Conservation (phyloP, 2,888 invertebrate species). For the Drosophila prostipennis region DNA sequence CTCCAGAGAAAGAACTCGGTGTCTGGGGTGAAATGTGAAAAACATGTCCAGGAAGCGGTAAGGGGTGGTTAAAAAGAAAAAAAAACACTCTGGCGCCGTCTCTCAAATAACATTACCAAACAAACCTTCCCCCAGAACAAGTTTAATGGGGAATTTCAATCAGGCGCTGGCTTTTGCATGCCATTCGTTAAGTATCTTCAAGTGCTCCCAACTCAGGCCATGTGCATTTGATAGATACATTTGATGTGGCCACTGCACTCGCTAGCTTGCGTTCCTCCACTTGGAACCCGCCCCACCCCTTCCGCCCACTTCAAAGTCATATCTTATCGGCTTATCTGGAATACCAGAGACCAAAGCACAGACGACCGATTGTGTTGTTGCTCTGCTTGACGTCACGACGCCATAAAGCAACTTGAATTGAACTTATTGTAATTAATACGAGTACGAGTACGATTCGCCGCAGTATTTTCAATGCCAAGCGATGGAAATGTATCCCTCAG, state of each 20-base stretch:
- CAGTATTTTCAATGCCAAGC: conserved; percentile 40
- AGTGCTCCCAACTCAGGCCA: conserved; percentile 44
- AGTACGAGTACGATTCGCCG: conserved; percentile 28
- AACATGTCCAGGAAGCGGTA: neutral
- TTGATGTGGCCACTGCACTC: conserved; percentile 43
- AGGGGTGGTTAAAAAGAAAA: conserved; percentile 17
- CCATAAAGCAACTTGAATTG: conserved; percentile 65
- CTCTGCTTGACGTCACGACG: conserved; percentile 14
- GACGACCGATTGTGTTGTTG: conserved; percentile 47
- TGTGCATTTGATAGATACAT: conserved; percentile 43
- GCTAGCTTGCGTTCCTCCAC: conserved; percentile 34
- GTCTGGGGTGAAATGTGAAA: conserved; percentile 5
- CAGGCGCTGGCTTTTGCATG: conserved; percentile 40
- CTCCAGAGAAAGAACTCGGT: conserved; percentile 21
- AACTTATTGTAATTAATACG: conserved; percentile 73
- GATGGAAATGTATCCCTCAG: conserved; percentile 53
- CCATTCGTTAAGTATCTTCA: conserved; percentile 48
- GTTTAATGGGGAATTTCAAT: conserved; percentile 50
- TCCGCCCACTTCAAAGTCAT: conserved; percentile 28
- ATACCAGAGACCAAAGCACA: conserved; percentile 55
- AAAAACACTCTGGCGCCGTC: conserved; percentile 68
- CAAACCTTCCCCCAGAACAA: conserved; percentile 6
- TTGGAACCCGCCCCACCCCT: neutral
- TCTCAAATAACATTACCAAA: conserved; percentile 42
- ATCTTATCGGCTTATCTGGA: conserved; percentile 74